Evolutionary conservation across 2,113 vertebrate species (phyloP).

Genomic region (Bombycilla garrulus): DNA sequence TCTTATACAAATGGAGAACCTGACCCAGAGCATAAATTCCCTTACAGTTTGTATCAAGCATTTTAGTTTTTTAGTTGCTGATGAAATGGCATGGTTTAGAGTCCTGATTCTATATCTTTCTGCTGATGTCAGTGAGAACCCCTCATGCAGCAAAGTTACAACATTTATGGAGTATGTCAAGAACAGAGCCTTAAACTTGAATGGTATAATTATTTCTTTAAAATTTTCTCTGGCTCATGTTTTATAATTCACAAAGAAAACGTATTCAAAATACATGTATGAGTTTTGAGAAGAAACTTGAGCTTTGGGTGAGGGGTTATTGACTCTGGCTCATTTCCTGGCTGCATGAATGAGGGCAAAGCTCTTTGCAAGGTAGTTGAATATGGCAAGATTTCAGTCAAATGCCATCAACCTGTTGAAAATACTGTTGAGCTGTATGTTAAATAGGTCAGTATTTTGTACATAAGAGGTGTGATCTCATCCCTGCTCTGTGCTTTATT

Average conservation of each 20-base stretch:
- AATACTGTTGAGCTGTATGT: not conserved
- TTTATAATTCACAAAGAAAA: conserved; percentile 48
- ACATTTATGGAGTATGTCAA: not conserved
- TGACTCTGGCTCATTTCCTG: conserved; percentile 53
- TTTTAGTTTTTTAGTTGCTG: not conserved
- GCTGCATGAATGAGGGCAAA: conserved; percentile 21
- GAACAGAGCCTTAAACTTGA: not conserved
- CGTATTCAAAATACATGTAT: conserved; percentile 10
- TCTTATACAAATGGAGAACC: not conserved
- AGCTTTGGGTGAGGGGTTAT: conserved; percentile 29
- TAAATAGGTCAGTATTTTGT: not conserved
- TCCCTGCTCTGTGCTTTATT: not conserved
- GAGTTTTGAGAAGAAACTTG: conserved; percentile 43
- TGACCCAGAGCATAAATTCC: not conserved
- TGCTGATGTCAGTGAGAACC: not conserved
- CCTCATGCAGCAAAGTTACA: not conserved
- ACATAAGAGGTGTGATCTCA: not conserved
- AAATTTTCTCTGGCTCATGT: conserved; percentile 23
- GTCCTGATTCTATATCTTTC: not conserved
- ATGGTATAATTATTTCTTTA: conserved; percentile 15
- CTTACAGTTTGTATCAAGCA: not conserved
- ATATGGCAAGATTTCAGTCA: conserved; percentile 21
- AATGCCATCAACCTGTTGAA: not conserved
- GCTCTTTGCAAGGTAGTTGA: not conserved
- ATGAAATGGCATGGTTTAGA: not conserved